phyloP scores from a whole-genome alignment of 2,888 invertebrate genomes.

The Bhutanitis thaidina region DNA sequence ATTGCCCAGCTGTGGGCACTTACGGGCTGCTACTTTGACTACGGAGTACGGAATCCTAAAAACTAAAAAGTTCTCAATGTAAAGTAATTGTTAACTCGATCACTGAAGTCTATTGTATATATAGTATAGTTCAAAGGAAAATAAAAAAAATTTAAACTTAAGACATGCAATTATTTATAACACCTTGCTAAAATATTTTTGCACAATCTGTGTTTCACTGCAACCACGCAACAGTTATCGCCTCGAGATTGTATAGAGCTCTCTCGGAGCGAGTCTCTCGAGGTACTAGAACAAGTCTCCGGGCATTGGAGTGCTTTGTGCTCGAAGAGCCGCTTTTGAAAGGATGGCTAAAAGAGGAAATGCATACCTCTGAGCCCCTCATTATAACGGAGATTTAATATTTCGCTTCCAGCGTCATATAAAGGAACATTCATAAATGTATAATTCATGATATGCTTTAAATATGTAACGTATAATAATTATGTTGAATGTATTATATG shows the following conservation, averaged over 20 bases:
- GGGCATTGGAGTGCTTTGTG: constrained; percentile 11
- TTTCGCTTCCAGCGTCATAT: constrained; percentile 5
- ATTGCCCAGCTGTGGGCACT: too few relatives aligned
- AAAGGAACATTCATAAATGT: not conserved
- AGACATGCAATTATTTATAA: too few relatives aligned
- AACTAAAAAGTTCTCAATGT: too few relatives aligned
- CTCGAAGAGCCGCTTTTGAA: constrained; percentile 8
- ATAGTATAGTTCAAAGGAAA: too few relatives aligned
- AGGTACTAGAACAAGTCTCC: constrained; percentile 1
- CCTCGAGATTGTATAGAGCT: constrained; percentile 1
- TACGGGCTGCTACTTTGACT: too few relatives aligned
- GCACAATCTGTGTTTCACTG: not conserved
- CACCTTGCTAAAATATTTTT: not conserved
- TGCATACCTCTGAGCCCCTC: constrained; percentile 17
- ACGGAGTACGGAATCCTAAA: too few relatives aligned
- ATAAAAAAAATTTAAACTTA: too few relatives aligned
- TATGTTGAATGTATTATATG: too few relatives aligned
- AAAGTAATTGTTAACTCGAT: too few relatives aligned
- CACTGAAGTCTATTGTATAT: too few relatives aligned
- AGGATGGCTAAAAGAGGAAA: constrained; percentile 13
- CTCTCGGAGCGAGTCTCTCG: constrained; percentile 1
- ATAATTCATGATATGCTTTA: too few relatives aligned
- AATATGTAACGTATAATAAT: too few relatives aligned
- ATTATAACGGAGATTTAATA: constrained; percentile 17
- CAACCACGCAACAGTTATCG: constrained; percentile 11